Conservation (phyloP, 2,888 invertebrate genomes). For the Lasioglossum malachurum region DNA sequence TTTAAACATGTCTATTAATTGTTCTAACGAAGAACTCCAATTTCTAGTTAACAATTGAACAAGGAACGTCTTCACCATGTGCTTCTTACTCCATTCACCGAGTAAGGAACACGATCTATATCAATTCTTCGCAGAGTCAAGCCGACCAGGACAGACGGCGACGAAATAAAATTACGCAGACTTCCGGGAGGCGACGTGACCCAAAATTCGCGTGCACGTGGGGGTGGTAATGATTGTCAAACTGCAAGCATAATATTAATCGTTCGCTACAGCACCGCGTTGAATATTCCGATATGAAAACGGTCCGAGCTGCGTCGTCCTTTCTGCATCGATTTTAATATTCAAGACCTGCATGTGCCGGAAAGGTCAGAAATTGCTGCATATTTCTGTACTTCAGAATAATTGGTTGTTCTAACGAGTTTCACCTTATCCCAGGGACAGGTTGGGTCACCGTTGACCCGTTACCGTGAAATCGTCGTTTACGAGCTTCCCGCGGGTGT, state of each 20-base stretch:
- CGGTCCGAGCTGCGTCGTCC: background rate
- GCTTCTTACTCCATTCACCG: background rate
- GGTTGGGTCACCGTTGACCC: background rate
- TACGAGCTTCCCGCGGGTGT: constrained; percentile 15
- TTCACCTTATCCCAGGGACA: background rate
- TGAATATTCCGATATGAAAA: constrained; percentile 24
- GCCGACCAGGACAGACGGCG: background rate
- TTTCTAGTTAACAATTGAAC: background rate
- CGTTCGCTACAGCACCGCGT: constrained; percentile 11
- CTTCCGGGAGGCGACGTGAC: background rate
- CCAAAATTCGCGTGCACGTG: constrained; percentile 4
- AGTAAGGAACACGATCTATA: background rate
- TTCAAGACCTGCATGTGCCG: no score
- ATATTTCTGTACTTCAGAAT: background rate
- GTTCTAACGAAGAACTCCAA: background rate
- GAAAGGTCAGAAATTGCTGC: background rate
- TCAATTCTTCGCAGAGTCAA: background rate
- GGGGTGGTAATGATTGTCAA: constrained; percentile 14
- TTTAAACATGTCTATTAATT: background rate
- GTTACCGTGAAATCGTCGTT: constrained; percentile 27
- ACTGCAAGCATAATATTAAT: constrained; percentile 24
- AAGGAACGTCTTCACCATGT: background rate
- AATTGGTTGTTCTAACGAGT: background rate
- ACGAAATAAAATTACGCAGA: constrained; percentile 22
- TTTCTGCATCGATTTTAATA: background rate